Percentiles rank a stretch among this genome's conserved stretches.
These are phyloP conservation scores for Psittacula derbiana DNA, from an alignment of 2,797 vertebrate species.

Conservation along the genomic window DNA sequence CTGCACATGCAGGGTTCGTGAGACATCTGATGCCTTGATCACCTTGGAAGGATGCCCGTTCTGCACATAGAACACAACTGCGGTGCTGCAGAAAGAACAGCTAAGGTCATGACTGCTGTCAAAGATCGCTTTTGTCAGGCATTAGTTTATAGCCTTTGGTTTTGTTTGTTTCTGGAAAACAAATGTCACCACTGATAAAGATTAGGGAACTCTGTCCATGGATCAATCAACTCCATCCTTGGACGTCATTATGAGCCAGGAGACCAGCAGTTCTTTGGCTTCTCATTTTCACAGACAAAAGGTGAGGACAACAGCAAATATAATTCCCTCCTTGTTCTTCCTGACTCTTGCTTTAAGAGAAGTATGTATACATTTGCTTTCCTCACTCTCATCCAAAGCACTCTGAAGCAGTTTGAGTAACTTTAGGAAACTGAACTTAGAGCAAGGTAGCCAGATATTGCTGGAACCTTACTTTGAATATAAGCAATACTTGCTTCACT, in stretches of 20 bases:
- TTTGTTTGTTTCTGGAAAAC: not conserved
- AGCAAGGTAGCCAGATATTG: not conserved
- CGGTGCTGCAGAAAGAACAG: conserved; percentile 76
- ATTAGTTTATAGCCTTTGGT: not conserved
- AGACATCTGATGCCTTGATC: conserved; percentile 78
- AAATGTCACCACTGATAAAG: not conserved
- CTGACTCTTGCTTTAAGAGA: not conserved
- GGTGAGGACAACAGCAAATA: not conserved
- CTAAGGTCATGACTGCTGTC: not conserved
- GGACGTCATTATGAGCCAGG: not conserved
- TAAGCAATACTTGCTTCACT: not conserved
- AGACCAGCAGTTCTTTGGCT: not conserved
- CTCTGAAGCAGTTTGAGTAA: not conserved
- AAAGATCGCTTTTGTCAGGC: not conserved
- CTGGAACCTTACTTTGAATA: not conserved
- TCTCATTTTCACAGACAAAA: not conserved
- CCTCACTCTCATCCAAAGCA: not conserved
- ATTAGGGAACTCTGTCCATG: not conserved
- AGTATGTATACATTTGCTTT: not conserved
- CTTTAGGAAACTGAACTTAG: not conserved
- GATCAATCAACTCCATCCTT: not conserved
- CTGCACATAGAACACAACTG: conserved; percentile 83
- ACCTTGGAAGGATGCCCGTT: conserved; percentile 74
- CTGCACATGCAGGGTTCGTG: conserved; percentile 77
- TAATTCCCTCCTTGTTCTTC: not conserved